Conservation (phyloP, 1,140 invertebrate genomes). For the Bombus difficillimus region DNA sequence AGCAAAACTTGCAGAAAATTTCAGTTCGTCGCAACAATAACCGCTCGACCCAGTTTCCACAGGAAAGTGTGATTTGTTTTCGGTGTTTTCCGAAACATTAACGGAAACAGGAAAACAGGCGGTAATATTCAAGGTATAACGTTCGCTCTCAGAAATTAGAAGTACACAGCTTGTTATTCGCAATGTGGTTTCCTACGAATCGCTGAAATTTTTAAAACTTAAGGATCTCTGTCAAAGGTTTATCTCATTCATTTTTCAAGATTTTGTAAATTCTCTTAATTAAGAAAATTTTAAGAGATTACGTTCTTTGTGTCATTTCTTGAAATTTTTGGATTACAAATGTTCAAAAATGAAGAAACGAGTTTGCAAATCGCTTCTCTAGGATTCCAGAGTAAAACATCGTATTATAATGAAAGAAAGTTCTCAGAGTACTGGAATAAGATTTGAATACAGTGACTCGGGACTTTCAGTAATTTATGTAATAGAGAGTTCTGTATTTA, state of each 20-base stretch:
- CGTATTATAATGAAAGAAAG: too few relatives aligned
- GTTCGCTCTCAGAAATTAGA: background rate
- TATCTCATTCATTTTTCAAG: background rate
- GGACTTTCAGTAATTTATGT: too few relatives aligned
- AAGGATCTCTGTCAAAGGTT: background rate
- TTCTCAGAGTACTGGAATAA: too few relatives aligned
- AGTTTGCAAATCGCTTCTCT: too few relatives aligned
- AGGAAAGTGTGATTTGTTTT: slow-evolving; percentile 13
- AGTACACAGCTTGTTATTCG: background rate
- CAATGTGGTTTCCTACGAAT: background rate
- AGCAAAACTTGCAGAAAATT: background rate
- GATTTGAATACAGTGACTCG: too few relatives aligned
- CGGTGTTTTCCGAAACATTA: background rate
- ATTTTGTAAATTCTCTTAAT: too few relatives aligned
- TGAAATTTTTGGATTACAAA: background rate
- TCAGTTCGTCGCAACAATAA: background rate
- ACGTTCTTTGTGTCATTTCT: too few relatives aligned
- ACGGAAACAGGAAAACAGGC: background rate
- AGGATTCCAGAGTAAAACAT: too few relatives aligned
- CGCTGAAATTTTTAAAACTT: background rate
- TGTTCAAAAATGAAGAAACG: too few relatives aligned
- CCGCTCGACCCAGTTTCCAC: background rate
- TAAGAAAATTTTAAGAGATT: too few relatives aligned
- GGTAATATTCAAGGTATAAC: slow-evolving; percentile 12
- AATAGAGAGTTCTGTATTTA: too few relatives aligned